Evolutionary conservation across 2,113 vertebrate genomes (phyloP), one percentile per base, ranked within the genome.

Genomic region (Melanocharis versteri): DNA sequence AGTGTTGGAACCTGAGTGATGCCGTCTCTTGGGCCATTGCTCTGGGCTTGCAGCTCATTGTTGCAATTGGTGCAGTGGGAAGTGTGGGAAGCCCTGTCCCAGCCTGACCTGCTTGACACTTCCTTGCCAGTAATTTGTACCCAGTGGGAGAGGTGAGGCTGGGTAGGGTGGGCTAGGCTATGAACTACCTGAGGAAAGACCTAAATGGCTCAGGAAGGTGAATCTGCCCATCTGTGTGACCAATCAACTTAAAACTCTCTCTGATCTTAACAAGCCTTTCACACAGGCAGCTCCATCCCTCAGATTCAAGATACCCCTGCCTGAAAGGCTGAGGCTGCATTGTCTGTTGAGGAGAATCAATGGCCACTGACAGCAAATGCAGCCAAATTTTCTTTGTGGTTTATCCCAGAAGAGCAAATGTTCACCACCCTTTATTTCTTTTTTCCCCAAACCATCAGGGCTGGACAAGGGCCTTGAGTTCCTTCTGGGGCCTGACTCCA

Each of bases 231-330:
- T 79, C 50, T 15, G 11, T 61, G 45, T 31, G 44, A 58, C 7
- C 33, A 20, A 5, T 7, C 2, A 44, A 9, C 5, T 16, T 19
- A 21, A 3, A 78, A 15, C 24, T 51, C 54, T 48, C 47, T 27
- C 30, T 62, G 10, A 4, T 28, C 11, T 24, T 26, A 7, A 20
- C 39, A 19, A 33, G 35, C 26, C 39, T 20, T 39, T 65, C 15
- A 14, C 78, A 57, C 35, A 39, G 24, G 24, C 33, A 61, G 57
- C 30, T 77, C 35, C 57, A 45, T 13, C 44, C 71, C 61, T 66
- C 48, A 7, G 30, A 6, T 7, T 70, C 3, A 8, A 33, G 33
- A 11, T 13, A 15, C 9, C 14, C 5, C 35, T n/a, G 1, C 10
- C 66, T n/a, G 17, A 28, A 58, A 71, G 31, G 35, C 65, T 60